phyloP scores from a whole-genome alignment of 2,888 invertebrate genomes.

The Hermodice carunculata region DNA sequence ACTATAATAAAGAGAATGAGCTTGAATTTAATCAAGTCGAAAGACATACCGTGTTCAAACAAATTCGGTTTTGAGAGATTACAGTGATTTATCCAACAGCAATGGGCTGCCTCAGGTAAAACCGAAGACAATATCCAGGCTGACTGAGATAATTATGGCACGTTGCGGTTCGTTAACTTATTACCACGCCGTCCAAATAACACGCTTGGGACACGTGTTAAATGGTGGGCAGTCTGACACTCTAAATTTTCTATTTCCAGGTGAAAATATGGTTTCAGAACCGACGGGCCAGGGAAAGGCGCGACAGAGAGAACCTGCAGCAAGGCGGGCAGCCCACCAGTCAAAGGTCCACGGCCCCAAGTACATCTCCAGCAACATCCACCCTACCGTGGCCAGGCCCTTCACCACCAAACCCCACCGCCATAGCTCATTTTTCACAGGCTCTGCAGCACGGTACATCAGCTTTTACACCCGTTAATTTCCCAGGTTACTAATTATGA shows the following conservation, averaged over 20 bases:
- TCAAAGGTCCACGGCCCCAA: neutral
- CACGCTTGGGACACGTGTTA: too few species aligned
- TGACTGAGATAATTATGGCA: too few species aligned
- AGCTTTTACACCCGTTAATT: conserved; percentile 21
- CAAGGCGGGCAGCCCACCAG: neutral
- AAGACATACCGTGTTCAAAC: too few species aligned
- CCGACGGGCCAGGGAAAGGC: conserved; percentile 63
- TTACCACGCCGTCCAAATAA: too few species aligned
- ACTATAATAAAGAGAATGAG: too few species aligned
- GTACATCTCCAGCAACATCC: neutral
- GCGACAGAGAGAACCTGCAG: conserved; percentile 51
- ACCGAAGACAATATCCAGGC: too few species aligned
- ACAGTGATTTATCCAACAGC: too few species aligned
- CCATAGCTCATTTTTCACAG: conserved; percentile 20
- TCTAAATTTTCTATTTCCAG: conserved; percentile 43
- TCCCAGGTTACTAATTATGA: conserved; percentile 14
- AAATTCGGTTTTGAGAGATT: too few species aligned
- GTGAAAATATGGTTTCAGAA: conserved; percentile 70
- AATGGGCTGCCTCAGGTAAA: too few species aligned
- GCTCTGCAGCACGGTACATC: conserved; percentile 19
- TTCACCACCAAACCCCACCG: conserved; percentile 16
- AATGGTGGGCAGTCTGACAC: too few species aligned
- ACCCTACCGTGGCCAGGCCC: conserved; percentile 12
- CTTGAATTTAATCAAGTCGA: too few species aligned
- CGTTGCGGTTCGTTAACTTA: too few species aligned